Evolutionary conservation across 2,888 invertebrate species (phyloP).

Genomic region (Caenorhabditis uteleia): DNA sequence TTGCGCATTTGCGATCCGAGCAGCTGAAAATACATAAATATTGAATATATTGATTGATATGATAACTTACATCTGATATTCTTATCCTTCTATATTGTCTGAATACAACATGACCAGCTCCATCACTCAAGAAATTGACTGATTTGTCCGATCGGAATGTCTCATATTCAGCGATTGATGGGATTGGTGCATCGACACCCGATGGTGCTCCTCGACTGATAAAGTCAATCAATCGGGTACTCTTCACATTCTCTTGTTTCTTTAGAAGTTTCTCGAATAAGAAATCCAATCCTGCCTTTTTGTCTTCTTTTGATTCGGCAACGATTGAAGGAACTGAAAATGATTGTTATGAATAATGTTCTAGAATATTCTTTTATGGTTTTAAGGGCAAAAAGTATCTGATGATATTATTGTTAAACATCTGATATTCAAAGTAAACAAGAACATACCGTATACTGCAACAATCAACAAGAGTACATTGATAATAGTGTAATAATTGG

Average conservation of each 20-base stretch:
- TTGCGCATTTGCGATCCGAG: slow-evolving; percentile 23
- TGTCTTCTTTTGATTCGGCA: neutral
- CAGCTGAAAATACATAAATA: slow-evolving; percentile 14
- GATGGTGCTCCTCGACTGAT: slow-evolving; percentile 43
- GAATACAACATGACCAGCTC: slow-evolving; percentile 44
- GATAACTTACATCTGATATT: slow-evolving; percentile 43
- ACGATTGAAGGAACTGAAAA: neutral
- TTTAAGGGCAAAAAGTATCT: too few species aligned
- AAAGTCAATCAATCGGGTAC: slow-evolving; percentile 41
- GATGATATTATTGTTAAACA: too few species aligned
- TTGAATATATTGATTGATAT: neutral
- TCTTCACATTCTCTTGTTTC: slow-evolving; percentile 43
- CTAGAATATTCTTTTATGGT: neutral
- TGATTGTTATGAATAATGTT: neutral
- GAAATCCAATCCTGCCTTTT: slow-evolving; percentile 10
- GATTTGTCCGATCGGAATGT: slow-evolving; percentile 55
- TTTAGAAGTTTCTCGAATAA: slow-evolving; percentile 38
- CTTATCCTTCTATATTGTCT: slow-evolving; percentile 47
- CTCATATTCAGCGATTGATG: slow-evolving; percentile 53
- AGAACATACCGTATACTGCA: too few species aligned
- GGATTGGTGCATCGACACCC: slow-evolving; percentile 47
- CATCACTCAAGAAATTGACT: slow-evolving; percentile 48
- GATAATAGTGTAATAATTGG: too few species aligned
- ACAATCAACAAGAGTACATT: too few species aligned
- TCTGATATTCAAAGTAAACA: too few species aligned